Base-by-base conservation (phyloP, 2,888 invertebrate species). In the Drosophila pseudotakahashii region DNA sequence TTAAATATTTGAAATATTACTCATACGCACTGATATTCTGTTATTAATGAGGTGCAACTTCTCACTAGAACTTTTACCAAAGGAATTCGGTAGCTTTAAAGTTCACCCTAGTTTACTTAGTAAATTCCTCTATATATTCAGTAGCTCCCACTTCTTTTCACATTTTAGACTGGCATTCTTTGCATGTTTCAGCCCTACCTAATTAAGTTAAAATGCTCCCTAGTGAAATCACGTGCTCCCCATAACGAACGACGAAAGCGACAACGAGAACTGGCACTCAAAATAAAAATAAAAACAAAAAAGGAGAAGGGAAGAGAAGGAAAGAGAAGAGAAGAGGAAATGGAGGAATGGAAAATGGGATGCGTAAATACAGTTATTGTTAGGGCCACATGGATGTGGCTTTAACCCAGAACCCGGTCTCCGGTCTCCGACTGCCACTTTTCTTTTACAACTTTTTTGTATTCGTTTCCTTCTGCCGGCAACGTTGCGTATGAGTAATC, bases 171-270 rank as follows among this genome's bases (percentile, higher is more conserved):
- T 34, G 48, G 52, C 30, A 53, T 47, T 69, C 59, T 19, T 69
- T 58, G 68, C 75, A 76, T 73, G 75, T 69, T 70, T 69, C 58
- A 83, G 70, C 73, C 69, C 71, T 63, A 88, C 73, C 81, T 86
- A 89, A 88, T 89, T 89, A 79, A 88, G 79, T 88, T 88, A 88
- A 89, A 88, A 89, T 75, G 81, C 78, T 78, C 82, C 79, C 83
- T 62, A 74, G 82, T 76, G 89, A 78, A 82, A 82, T 81, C 88
- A 86, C 79, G 88, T 80, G 79, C 77, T 74, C 59, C 44, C 78
- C 79, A 81, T 85, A 86, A 77, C 74, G 68, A 74, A 32, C 14
- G 52, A 53, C 53, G 54, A 50, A 42, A 55, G 74, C 50, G 73
- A 67, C 73, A 77, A 66, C 71, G 11, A 26, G 11, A 26, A 36